A percentile compares a stretch with the other conserved stretches of the same genome.
Conservation (phyloP, 37 sponge, comb jelly and placozoan species). For the Amphimedon queenslandica region DNA sequence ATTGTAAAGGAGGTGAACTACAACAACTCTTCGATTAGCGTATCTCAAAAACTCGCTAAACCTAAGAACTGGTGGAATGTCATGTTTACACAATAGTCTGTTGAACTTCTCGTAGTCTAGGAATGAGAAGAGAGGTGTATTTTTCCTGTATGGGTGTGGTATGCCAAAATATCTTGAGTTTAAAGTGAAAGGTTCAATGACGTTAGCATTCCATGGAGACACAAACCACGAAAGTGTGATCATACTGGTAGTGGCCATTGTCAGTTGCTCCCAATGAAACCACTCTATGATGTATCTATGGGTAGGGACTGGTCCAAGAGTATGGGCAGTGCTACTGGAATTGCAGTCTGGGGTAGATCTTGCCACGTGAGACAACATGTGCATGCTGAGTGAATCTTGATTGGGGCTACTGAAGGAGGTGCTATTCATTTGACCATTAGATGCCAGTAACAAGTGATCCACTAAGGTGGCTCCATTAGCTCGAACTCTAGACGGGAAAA, state of each 20-base stretch:
- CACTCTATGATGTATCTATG: not conserved
- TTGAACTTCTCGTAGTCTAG: constrained; percentile 25
- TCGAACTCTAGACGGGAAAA: too few species aligned
- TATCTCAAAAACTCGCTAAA: constrained; percentile 18
- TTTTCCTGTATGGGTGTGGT: constrained; percentile 11
- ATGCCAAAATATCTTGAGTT: constrained; percentile 46
- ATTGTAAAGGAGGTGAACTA: constrained; percentile 30
- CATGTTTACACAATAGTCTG: not conserved
- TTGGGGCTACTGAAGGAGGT: too few species aligned
- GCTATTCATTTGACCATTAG: too few species aligned
- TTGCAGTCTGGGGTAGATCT: too few species aligned
- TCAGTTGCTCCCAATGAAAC: constrained; percentile 43
- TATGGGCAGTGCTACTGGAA: too few species aligned
- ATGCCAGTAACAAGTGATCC: too few species aligned
- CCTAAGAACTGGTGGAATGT: constrained; percentile 2
- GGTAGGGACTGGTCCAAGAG: too few species aligned
- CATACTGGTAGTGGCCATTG: constrained; percentile 29
- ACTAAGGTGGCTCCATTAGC: too few species aligned
- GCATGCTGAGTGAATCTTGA: too few species aligned
- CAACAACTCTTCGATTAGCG: constrained; percentile 6
- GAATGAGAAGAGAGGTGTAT: not conserved
- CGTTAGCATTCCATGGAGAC: constrained; percentile 12
- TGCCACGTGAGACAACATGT: too few species aligned
- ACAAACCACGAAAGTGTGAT: constrained; percentile 22
- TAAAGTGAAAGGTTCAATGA: constrained; percentile 32